Evolutionary conservation across 1,140 invertebrate genomes (phyloP).

Genomic region (Schlechtendalia chinensis): DNA sequence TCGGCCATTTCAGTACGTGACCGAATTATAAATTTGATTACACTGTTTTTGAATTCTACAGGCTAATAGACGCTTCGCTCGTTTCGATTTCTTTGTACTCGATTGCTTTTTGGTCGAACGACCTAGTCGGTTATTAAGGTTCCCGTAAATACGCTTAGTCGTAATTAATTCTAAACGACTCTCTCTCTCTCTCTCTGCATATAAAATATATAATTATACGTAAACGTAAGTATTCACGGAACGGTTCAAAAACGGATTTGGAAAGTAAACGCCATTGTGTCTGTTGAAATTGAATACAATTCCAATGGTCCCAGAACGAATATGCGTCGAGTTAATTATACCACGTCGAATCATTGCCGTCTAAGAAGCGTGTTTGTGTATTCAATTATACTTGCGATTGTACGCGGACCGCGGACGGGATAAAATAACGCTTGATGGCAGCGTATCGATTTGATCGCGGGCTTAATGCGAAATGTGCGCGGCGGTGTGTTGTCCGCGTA

Average conservation of each 20-base stretch:
- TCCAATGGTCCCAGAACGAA: not conserved
- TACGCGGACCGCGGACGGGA: too few species aligned
- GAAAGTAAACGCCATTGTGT: constrained; percentile 7
- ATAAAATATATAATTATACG: not conserved
- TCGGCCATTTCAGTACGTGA: not conserved
- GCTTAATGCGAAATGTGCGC: too few species aligned
- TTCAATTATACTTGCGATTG: not conserved
- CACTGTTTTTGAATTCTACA: not conserved
- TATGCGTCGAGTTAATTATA: not conserved
- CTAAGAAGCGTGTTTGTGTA: not conserved
- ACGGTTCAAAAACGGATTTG: not conserved
- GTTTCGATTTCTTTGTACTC: constrained; percentile 23
- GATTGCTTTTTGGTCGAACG: not conserved
- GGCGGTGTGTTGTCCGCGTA: too few species aligned
- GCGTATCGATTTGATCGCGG: too few species aligned
- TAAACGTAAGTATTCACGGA: too few species aligned
- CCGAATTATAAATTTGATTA: constrained; percentile 5
- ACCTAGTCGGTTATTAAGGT: not conserved
- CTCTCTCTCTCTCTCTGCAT: too few species aligned
- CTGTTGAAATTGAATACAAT: not conserved
- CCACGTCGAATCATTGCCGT: not conserved
- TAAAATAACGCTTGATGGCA: too few species aligned
- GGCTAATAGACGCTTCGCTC: not conserved
- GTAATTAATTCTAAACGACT: constrained; percentile 21
- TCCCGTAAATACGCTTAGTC: not conserved